Conservation (phyloP, 2,113 vertebrate genomes). For the Onychostoma macrolepis region DNA sequence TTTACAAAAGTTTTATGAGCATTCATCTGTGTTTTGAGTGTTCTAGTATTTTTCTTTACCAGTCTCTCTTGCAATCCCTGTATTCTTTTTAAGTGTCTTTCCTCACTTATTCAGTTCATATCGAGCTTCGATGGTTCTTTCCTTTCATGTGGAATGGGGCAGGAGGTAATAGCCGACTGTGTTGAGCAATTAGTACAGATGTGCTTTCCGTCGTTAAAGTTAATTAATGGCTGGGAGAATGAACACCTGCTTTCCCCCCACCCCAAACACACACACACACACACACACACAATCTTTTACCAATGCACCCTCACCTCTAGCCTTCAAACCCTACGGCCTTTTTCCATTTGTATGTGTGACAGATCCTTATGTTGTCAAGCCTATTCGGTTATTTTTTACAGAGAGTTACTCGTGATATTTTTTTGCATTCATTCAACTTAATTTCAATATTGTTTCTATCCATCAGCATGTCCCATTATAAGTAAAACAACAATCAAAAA, state of each 20-base stretch:
- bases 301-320: neutral
- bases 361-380: neutral
- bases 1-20: neutral
- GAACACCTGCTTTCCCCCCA: neutral
- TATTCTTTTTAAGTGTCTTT: neutral
- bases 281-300: slow-evolving; percentile 1
- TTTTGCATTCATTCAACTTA: neutral
- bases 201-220: slow-evolving; percentile 36
- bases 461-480: neutral
- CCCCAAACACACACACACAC: slow-evolving; percentile 15
- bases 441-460: neutral
- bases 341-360: neutral
- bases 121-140: neutral
- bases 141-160: slow-evolving; percentile 6
- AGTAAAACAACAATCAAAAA: neutral
- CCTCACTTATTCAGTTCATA: neutral
- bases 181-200: slow-evolving; percentile 30
- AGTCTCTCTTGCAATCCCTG: neutral
- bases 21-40: neutral
- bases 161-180: slow-evolving; percentile 4
- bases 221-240: slow-evolving; percentile 18
- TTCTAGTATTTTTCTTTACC: neutral
- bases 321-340: slow-evolving; percentile 2
- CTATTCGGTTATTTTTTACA: neutral
- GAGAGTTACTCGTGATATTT: neutral